Conservation (phyloP, 2,113 vertebrate genomes). For the Halichoeres trimaculatus region DNA sequence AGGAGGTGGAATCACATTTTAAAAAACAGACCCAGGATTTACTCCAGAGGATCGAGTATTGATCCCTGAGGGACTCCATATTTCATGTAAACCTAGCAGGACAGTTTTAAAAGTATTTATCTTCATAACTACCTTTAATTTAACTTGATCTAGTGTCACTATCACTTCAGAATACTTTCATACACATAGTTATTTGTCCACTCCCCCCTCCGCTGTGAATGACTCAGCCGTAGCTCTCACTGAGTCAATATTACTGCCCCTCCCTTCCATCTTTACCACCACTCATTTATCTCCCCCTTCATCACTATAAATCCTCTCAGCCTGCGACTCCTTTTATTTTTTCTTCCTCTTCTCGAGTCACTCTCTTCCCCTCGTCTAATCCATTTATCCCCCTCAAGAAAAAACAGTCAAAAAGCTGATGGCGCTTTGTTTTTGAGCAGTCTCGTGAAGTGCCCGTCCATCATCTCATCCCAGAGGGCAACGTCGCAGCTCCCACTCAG, state of each 20-base stretch:
- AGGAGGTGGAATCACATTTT: neutral
- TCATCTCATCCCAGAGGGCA: conserved; percentile 59
- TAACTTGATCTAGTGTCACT: neutral
- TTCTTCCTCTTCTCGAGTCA: neutral
- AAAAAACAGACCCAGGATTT: neutral
- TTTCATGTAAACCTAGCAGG: neutral
- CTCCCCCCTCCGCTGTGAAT: neutral
- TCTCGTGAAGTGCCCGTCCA: conserved; percentile 37
- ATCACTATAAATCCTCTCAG: conserved; percentile 44
- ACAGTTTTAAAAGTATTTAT: neutral
- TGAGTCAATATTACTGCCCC: conserved; percentile 7
- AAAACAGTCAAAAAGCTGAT: neutral
- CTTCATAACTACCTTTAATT: neutral
- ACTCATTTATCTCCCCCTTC: conserved; percentile 5
- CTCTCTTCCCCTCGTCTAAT: conserved; percentile 1
- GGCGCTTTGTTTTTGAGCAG: conserved; percentile 13
- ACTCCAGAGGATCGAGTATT: neutral
- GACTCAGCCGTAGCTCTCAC: conserved; percentile 27
- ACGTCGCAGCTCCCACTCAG: conserved; percentile 20
- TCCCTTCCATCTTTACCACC: neutral
- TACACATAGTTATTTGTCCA: conserved; percentile 2
- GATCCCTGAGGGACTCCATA: conserved; percentile 23
- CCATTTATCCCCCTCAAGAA: conserved; percentile 34
- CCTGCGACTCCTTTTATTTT: neutral
- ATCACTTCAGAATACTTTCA: neutral